Percentiles rank a stretch among this genome's conserved stretches.
Conservation (phyloP, 64 coral and sea anemone genomes). For the Actinia tenebrosa region DNA sequence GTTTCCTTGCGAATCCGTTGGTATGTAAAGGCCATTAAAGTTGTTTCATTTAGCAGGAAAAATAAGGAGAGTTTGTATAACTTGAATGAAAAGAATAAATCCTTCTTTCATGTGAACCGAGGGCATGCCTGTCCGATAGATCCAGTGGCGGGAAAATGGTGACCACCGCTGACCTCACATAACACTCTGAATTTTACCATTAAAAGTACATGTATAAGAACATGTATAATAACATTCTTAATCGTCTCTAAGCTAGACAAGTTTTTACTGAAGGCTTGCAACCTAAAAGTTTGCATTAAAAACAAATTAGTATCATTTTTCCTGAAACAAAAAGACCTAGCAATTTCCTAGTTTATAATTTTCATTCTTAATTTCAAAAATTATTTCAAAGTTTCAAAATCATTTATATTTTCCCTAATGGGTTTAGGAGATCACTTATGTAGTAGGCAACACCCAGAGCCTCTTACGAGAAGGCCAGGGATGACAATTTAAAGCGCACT, state of each 20-base stretch:
- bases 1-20: neutral
- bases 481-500: neutral
- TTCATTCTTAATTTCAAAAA: neutral
- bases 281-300: neutral
- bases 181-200: neutral
- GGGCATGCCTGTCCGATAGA: neutral
- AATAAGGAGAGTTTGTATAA: neutral
- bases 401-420: neutral
- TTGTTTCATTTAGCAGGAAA: neutral
- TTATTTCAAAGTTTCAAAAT: neutral
- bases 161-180: neutral
- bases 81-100: neutral
- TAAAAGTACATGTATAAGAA: too few relatives aligned
- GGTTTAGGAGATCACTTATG: neutral
- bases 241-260: too few relatives aligned
- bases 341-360: neutral
- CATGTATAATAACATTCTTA: too few relatives aligned
- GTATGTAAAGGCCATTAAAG: neutral
- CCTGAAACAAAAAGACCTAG: neutral
- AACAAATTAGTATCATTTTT: neutral
- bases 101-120: neutral
- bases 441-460: neutral
- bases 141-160: conserved; percentile 2
- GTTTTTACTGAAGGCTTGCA: neutral
- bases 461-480: neutral